Conservation (phyloP, 2,113 vertebrate species). For the Callaeas wilsoni region DNA sequence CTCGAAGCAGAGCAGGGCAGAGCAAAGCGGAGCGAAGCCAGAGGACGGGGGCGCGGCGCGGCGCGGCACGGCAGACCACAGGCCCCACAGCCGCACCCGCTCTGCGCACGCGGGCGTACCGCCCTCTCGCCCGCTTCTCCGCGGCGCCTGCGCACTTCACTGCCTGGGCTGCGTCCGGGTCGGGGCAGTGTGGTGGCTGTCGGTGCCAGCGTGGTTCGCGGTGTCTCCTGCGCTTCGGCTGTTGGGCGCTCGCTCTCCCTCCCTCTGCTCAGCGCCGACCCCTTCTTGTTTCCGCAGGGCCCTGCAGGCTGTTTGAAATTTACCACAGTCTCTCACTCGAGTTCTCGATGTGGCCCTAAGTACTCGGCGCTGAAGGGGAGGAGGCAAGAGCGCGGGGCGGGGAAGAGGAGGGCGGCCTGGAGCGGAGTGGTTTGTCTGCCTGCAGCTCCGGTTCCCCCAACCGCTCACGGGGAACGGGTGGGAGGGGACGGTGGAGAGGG, state of each 20-base stretch:
- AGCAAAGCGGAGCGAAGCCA: no score
- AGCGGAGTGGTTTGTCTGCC: background rate
- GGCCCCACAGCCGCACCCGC: fast-evolving
- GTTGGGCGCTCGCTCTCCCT: fast-evolving
- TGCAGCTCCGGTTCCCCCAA: background rate
- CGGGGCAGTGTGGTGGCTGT: fast-evolving
- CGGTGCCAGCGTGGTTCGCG: background rate
- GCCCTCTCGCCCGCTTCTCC: no score
- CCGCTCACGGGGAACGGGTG: background rate
- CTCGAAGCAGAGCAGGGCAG: fast-evolving
- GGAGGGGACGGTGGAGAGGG: background rate
- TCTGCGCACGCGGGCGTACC: background rate
- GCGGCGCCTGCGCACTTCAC: background rate
- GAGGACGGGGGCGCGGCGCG: fast-evolving
- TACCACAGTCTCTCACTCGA: background rate
- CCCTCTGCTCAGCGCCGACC: fast-evolving
- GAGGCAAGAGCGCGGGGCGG: background rate
- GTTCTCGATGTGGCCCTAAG: background rate
- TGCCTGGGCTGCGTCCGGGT: fast-evolving
- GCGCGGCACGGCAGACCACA: no score
- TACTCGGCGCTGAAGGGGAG: background rate
- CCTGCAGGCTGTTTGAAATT: background rate
- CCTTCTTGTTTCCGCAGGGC: background rate
- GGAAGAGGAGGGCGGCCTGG: background rate
- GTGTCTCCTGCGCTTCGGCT: background rate